phyloP scores from a whole-genome alignment of 2,113 vertebrate species.

The Thunnus thynnus region DNA sequence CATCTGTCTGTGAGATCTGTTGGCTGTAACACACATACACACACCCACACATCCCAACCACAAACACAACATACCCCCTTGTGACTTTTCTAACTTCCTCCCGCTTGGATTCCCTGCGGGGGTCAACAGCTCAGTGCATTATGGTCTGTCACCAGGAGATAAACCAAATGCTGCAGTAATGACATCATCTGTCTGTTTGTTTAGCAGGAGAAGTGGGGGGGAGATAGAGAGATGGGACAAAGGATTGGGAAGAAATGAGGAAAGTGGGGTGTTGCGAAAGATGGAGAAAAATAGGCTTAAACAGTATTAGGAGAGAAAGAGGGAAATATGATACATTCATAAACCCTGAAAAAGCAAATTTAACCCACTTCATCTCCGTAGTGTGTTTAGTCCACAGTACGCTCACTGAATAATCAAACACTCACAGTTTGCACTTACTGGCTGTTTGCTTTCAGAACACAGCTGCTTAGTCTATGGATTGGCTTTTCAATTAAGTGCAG shows the following conservation, averaged over 20 bases:
- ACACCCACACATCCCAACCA: slow-evolving; percentile 19
- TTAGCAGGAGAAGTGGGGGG: slow-evolving; percentile 32
- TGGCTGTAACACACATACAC: slow-evolving; percentile 21
- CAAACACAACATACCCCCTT: slow-evolving; percentile 6
- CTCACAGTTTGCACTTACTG: slow-evolving; percentile 24
- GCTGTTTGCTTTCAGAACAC: slow-evolving; percentile 65
- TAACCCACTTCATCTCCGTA: background rate
- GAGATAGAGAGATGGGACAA: slow-evolving; percentile 8
- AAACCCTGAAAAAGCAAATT: slow-evolving; percentile 42
- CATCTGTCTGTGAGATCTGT: slow-evolving; percentile 52
- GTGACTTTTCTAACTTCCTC: slow-evolving; percentile 61
- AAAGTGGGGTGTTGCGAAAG: slow-evolving; percentile 30
- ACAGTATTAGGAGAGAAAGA: background rate
- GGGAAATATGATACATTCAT: slow-evolving; percentile 36
- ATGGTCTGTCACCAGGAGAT: slow-evolving; percentile 69
- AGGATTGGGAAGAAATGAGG: slow-evolving; percentile 17
- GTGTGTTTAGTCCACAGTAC: slow-evolving; percentile 47
- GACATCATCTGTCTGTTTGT: slow-evolving; percentile 76
- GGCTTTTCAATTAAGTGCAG: slow-evolving; percentile 66
- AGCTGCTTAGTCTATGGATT: slow-evolving; percentile 66
- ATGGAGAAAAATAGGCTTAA: background rate
- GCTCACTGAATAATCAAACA: slow-evolving; percentile 61
- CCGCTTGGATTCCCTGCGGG: slow-evolving; percentile 46
- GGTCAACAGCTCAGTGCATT: slow-evolving; percentile 51
- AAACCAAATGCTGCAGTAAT: slow-evolving; percentile 71